phyloP scores from a whole-genome alignment of 2,113 vertebrate genomes.

The Osmerus mordax region DNA sequence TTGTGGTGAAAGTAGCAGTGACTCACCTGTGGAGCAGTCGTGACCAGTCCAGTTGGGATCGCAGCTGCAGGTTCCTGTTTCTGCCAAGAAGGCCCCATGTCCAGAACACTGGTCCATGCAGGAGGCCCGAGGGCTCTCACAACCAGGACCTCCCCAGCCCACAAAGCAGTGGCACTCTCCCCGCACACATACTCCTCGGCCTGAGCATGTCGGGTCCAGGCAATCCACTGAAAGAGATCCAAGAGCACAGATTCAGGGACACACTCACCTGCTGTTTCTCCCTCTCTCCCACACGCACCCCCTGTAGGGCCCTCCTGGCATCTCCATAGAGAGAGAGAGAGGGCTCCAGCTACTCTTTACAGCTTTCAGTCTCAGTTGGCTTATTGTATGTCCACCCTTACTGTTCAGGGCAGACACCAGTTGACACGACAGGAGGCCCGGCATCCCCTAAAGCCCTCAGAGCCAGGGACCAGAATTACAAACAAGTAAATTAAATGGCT shows the following conservation, averaged over 20 bases:
- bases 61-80: conserved; percentile 88
- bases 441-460: conserved; percentile 18
- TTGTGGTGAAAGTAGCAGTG: conserved; percentile 7
- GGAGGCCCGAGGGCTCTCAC: conserved; percentile 88
- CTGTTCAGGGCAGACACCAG: conserved; percentile 16
- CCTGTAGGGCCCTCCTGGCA: not conserved
- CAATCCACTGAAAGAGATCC: conserved; percentile 84
- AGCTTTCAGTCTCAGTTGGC: conserved; percentile 1
- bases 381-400: conserved; percentile 9
- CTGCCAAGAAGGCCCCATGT: conserved; percentile 86
- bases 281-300: conserved; percentile 1
- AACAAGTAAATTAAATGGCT: conserved; percentile 50
- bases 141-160: conserved; percentile 93
- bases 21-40: conserved; percentile 89
- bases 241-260: conserved; percentile 43
- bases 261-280: conserved; percentile 39
- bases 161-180: conserved; percentile 96
- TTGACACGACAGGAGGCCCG: conserved; percentile 9
- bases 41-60: conserved; percentile 95
- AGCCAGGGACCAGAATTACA: conserved; percentile 38
- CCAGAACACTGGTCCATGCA: conserved; percentile 97
- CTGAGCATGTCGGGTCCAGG: conserved; percentile 92
- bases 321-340: not conserved
- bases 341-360: not conserved
- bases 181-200: conserved; percentile 89